Percentiles rank a stretch among this genome's conserved stretches.
Evolutionary conservation across 2,113 vertebrate species (phyloP).

Genomic region (Cololabis saira): DNA sequence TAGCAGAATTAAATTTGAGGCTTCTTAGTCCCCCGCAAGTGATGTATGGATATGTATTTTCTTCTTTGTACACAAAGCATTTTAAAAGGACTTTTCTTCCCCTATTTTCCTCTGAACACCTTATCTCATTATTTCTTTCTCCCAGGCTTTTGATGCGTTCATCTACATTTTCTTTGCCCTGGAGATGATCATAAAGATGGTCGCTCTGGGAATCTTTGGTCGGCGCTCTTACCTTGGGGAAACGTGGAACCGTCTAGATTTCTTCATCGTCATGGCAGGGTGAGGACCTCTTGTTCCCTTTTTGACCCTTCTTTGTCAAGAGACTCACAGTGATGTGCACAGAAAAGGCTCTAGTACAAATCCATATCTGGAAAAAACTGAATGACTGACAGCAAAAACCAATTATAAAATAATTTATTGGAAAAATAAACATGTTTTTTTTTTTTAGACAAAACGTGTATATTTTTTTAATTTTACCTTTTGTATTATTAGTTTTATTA

Average conservation of each 20-base stretch:
- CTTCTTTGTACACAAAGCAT: too few relatives aligned
- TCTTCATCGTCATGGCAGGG: conserved; percentile 99
- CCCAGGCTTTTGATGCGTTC: conserved; percentile 80
- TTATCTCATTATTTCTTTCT: conserved; percentile 16
- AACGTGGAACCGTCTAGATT: conserved; percentile 97
- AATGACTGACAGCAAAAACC: neutral
- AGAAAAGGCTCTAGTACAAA: too few relatives aligned
- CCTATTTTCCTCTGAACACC: neutral
- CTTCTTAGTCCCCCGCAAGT: too few relatives aligned
- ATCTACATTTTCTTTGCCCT: conserved; percentile 92
- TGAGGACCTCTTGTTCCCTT: conserved; percentile 67
- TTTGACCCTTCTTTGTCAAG: neutral
- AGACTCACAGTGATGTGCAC: neutral
- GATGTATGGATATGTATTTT: too few relatives aligned
- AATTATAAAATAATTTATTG: neutral
- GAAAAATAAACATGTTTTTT: neutral
- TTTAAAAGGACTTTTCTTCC: neutral
- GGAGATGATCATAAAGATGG: conserved; percentile 99
- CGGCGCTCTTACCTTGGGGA: conserved; percentile 95
- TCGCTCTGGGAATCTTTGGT: conserved; percentile 96
- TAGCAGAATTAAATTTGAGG: too few relatives aligned
- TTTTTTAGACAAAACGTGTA: too few relatives aligned
- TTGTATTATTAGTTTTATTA: too few relatives aligned
- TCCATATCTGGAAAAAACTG: neutral
- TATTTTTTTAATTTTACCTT: too few relatives aligned